A percentile compares a stretch with the other conserved stretches of the same genome.
Conservation (phyloP, 2,888 invertebrate species). For the Loripinus fragilis region DNA sequence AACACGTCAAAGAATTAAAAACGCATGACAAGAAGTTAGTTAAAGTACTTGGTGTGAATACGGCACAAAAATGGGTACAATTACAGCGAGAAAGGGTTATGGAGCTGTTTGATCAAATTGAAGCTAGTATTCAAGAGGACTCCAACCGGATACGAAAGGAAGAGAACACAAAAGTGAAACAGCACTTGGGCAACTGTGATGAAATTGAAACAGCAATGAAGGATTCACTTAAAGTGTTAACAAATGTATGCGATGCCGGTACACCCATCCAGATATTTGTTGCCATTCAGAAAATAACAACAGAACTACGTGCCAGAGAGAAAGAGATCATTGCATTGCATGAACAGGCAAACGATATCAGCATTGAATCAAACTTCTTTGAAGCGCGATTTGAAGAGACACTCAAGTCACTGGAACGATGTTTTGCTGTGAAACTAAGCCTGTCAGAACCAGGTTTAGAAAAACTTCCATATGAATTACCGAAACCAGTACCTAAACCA, state of each 20-base stretch:
- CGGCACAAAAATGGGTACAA: constrained; percentile 4
- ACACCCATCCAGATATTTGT: constrained; percentile 7
- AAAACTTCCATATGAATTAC: constrained; percentile 1
- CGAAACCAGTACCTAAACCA: neutral
- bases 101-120: constrained; percentile 8
- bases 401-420: neutral
- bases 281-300: constrained; percentile 8
- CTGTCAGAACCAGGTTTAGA: neutral
- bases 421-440: constrained; percentile 1
- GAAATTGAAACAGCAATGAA: constrained; percentile 10
- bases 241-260: constrained; percentile 5
- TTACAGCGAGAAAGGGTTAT: constrained; percentile 3
- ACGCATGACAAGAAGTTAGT: neutral
- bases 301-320: neutral
- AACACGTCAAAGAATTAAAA: constrained; percentile 7
- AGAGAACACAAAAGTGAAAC: neutral
- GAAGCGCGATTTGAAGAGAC: constrained; percentile 9
- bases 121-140: constrained; percentile 4
- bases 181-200: constrained; percentile 1
- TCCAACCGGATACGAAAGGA: constrained; percentile 6
- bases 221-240: neutral
- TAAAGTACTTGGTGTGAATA: neutral
- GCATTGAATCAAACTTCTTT: constrained; percentile 3
- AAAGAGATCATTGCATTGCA: neutral
- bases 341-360: neutral